Evolutionary conservation across 2,113 vertebrate genomes (phyloP), one percentile per base, ranked within the genome.

Genomic region (Oreochromis tanganicae): DNA sequence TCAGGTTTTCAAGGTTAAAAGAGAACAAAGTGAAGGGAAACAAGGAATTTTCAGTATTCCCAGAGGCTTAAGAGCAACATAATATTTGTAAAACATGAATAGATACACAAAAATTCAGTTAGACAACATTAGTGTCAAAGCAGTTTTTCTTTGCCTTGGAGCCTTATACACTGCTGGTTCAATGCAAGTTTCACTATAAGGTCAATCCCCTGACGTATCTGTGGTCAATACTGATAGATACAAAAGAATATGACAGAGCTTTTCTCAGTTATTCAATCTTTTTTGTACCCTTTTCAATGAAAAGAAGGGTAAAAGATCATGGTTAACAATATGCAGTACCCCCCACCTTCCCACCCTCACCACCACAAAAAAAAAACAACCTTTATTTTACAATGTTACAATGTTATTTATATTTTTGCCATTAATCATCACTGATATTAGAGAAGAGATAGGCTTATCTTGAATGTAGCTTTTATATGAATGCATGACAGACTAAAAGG

Each of bases 401-500:
- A 1, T 19, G 43, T 19, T 50, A 12, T 50, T 78, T 78, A 11
- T 75, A 29, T 75, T 7, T 75, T 75, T 46, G 24, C 61, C 10
- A 21, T 75, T 32, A 50, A 50, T 75, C 6, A 50, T 12, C 71
- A 32, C 24, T 50, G 46, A 32, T 78, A 78, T 50, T 50, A 19
- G 27, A 50, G 16, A 29, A 19, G 43, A 32, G 71, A 19, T 59
- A 7, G 43, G 24, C 1, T 41, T 24, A 43, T 73, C 84, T 16
- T 85, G n/a, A 82, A 61, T 81, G 29, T 71, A 87, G 43, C 29
- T 50, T 27, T 46, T 16, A 46, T 34, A 16, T 36, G 52, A 41
- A 34, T 50, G 54, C 9, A 71, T 86, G 41, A 89, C 29, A 57
- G 46, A 85, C 83, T 71, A 29, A 84, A 92, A 86, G 83, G 88